These are phyloP conservation scores for Pseudanteris insignis DNA, from an alignment of 2,888 invertebrate genomes.

Conservation along the genomic window DNA sequence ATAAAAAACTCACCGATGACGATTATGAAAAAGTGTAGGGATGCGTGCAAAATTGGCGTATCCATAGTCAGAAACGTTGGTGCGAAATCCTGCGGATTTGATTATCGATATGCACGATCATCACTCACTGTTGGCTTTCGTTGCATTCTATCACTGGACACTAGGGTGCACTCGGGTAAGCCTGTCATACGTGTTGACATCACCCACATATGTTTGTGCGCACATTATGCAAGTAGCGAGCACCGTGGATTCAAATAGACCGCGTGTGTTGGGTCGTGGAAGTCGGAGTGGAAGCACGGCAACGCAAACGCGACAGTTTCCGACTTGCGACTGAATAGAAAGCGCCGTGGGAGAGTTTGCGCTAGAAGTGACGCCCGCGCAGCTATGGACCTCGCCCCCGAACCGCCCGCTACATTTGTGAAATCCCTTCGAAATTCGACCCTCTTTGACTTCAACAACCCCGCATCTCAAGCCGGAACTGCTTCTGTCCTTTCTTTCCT, in stretches of 20 bases:
- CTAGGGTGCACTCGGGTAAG: constrained; percentile 7
- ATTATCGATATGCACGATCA: constrained; percentile 11
- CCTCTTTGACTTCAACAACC: constrained; percentile 15
- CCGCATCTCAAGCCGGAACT: constrained; percentile 11
- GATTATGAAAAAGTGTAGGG: constrained; percentile 29
- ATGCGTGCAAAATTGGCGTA: constrained; percentile 14
- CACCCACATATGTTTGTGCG: too few relatives aligned
- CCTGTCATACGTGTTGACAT: too few relatives aligned
- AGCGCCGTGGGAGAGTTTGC: constrained; percentile 64
- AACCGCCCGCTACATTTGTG: constrained; percentile 21
- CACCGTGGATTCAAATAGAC: constrained; percentile 26
- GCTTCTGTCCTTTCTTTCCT: constrained; percentile 25
- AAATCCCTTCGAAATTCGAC: constrained; percentile 31
- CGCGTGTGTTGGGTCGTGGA: constrained; percentile 21
- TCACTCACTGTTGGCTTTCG: constrained; percentile 16
- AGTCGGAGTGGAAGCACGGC: constrained; percentile 17
- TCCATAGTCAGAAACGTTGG: constrained; percentile 21
- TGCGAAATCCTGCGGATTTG: constrained; percentile 5
- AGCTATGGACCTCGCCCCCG: constrained; percentile 54
- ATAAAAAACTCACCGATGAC: constrained; percentile 34
- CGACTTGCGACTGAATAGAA: constrained; percentile 63
- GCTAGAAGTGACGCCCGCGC: constrained; percentile 61
- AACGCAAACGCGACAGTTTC: constrained; percentile 61
- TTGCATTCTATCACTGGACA: constrained; percentile 19
- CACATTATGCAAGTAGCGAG: too few relatives aligned